A percentile compares a stretch with the other conserved stretches of the same genome.
Evolutionary conservation across 2,113 vertebrate genomes (phyloP).

Genomic region (Misgurnus mizolepis): DNA sequence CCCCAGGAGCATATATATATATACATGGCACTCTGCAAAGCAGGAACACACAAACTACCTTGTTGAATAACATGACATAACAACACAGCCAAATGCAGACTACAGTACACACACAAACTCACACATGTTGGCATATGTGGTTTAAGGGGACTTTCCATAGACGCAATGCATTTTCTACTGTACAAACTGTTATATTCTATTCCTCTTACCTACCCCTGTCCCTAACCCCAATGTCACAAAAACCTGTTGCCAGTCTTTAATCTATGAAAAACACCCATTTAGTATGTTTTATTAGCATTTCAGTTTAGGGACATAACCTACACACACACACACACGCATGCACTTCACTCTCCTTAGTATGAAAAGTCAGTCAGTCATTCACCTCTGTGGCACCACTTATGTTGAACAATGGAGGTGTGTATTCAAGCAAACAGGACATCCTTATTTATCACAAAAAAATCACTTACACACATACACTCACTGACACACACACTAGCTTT

Average conservation of each 20-base stretch:
- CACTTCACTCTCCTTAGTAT: conserved; percentile 9
- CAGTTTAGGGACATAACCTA: no score
- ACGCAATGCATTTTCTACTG: no score
- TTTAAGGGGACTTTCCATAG: no score
- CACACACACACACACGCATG: background rate
- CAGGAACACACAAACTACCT: conserved; percentile 20
- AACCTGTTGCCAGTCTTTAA: no score
- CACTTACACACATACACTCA: conserved; percentile 22
- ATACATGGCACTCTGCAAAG: background rate
- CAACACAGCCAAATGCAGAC: background rate
- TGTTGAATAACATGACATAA: conserved; percentile 26
- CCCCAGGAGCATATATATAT: background rate
- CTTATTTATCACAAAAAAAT: conserved; percentile 36
- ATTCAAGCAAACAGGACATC: conserved; percentile 46
- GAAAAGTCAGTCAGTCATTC: conserved; percentile 32
- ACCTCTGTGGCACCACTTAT: conserved; percentile 42
- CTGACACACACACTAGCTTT: background rate
- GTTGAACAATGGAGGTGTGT: conserved; percentile 46
- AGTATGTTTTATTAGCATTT: no score
- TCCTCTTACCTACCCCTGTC: no score
- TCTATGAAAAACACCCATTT: no score
- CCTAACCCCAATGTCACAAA: no score
- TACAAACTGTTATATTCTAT: no score
- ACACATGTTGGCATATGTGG: background rate
- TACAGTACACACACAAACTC: no score